phyloP scores from a whole-genome alignment of 53 echinoderm and acorn worm species.

The Temnopleurus reevesii region DNA sequence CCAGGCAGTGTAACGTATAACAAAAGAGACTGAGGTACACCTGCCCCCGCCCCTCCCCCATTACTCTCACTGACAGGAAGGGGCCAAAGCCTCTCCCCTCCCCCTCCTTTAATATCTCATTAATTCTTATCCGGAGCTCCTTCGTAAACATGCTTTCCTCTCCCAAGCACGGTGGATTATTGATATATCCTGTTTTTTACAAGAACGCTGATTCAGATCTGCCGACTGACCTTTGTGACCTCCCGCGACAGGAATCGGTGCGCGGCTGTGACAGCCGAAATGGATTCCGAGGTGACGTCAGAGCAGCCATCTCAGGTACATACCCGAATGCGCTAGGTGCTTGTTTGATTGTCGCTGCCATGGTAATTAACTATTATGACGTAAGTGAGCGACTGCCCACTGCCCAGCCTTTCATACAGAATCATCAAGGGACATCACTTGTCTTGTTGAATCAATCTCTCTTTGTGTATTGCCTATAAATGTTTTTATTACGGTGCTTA shows the following conservation, averaged over 20 bases:
- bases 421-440: constrained; percentile 16
- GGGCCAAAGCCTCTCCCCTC: constrained; percentile 30
- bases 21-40: too few species aligned
- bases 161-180: constrained; percentile 43
- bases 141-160: constrained; percentile 58
- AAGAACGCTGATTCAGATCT: constrained; percentile 54
- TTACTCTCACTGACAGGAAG: too few species aligned
- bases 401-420: not conserved
- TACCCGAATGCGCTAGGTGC: not conserved
- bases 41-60: not conserved
- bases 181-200: constrained; percentile 61
- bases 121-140: constrained; percentile 48
- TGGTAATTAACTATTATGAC: constrained; percentile 55
- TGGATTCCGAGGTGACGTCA: constrained; percentile 48
- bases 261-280: not conserved
- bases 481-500: not conserved
- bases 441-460: constrained; percentile 25
- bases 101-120: constrained; percentile 13
- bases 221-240: constrained; percentile 50
- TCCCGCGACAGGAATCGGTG: constrained; percentile 35
- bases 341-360: constrained; percentile 43
- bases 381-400: not conserved
- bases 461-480: not conserved
- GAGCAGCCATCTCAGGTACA: not conserved
- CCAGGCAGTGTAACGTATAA: too few species aligned